These are phyloP conservation scores for Podabrus alpinus DNA, from an alignment of 2,888 invertebrate species.

Conservation along the genomic window DNA sequence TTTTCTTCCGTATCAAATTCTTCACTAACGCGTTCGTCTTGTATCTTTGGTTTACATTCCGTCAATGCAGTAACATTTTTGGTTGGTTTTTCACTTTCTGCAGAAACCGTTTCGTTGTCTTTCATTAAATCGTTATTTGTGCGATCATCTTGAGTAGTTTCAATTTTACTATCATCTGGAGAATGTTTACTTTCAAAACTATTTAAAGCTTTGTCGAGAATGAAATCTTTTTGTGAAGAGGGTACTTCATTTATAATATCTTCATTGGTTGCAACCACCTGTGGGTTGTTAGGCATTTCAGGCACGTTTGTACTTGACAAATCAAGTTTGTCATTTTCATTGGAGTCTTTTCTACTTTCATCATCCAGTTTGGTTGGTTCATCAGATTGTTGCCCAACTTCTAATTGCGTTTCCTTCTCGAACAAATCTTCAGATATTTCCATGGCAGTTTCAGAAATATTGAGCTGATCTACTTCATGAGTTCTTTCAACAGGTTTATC, in stretches of 20 bases:
- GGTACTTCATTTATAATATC: neutral
- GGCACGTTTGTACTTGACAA: neutral
- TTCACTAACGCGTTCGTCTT: conserved; percentile 15
- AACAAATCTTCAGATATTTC: neutral
- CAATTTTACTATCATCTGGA: neutral
- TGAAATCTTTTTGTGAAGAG: neutral
- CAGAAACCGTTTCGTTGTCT: neutral
- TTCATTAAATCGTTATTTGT: neutral
- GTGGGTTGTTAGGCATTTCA: neutral
- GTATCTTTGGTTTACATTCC: conserved; percentile 25
- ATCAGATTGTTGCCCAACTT: neutral
- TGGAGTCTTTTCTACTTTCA: neutral
- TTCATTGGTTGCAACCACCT: neutral
- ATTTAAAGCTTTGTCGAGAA: neutral
- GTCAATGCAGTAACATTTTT: neutral
- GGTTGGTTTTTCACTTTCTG: neutral
- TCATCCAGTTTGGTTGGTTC: neutral
- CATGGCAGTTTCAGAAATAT: neutral
- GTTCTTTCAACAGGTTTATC: neutral
- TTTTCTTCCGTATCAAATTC: conserved; percentile 17
- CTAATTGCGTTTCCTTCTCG: neutral
- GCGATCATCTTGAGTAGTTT: neutral
- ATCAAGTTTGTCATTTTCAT: neutral
- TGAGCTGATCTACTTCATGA: neutral
- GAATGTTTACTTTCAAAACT: neutral